Percentiles rank a stretch among this genome's conserved stretches.
phyloP scores from a whole-genome alignment of 2,888 invertebrate species.

The Agriopis aurantiaria region DNA sequence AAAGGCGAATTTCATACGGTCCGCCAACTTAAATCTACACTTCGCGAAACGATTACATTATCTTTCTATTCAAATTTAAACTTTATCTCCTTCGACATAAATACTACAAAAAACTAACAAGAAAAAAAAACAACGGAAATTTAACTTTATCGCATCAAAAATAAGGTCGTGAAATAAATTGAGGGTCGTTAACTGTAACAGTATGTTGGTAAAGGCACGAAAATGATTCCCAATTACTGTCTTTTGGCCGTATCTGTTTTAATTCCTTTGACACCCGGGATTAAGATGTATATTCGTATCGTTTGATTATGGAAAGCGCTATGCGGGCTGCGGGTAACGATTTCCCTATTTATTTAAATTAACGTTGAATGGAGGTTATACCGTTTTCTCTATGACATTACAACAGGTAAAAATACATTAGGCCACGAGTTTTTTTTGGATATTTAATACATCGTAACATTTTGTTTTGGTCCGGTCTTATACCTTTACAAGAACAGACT shows the following conservation, averaged over 20 bases:
- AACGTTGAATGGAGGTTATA: constrained; percentile 1
- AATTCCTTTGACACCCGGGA: constrained; percentile 53
- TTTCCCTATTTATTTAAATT: constrained; percentile 27
- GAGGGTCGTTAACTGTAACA: neutral
- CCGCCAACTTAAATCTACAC: constrained; percentile 25
- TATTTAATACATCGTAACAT: neutral
- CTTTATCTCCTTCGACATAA: constrained; percentile 4
- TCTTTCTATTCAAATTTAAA: constrained; percentile 2
- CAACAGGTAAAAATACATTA: neutral
- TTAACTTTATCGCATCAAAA: neutral
- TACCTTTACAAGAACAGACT: too few species aligned
- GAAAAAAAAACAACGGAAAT: neutral
- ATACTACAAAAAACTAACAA: neutral
- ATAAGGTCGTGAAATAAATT: constrained; percentile 2
- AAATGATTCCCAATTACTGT: constrained; percentile 58
- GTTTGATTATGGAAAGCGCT: constrained; percentile 28
- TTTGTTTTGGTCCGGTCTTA: neutral
- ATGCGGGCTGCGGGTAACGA: constrained; percentile 32
- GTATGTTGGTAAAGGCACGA: constrained; percentile 40
- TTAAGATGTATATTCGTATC: constrained; percentile 35
- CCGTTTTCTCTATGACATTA: neutral
- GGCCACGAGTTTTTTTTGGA: neutral
- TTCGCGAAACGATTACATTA: constrained; percentile 2
- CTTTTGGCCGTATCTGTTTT: constrained; percentile 49
- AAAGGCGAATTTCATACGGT: constrained; percentile 35